Base-by-base conservation (phyloP, 2,113 vertebrate species). In the Psammodynastes pulverulentus region DNA sequence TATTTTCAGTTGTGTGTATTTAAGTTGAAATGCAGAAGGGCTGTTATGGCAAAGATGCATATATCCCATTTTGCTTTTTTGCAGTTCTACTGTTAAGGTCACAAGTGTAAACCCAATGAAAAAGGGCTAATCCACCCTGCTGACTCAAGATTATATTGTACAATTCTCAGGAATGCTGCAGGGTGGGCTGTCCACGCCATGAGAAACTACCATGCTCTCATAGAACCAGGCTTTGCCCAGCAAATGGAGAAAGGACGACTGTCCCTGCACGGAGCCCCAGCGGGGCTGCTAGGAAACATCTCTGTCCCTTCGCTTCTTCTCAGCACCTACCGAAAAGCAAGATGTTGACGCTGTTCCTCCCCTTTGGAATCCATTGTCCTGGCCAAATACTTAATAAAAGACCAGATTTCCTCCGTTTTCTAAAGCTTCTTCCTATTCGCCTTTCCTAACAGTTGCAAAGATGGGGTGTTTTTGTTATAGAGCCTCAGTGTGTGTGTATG, bases 121-220 rank as follows among this genome's bases (percentile, higher is more conserved):
- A 97, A 97, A 97, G 97, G 97, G 98, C 96, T 97, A 98, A 98
- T 98, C 97, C 97, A 97, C 97, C 97, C 97, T 98, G 97, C 97
- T 97, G 98, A 98, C 98, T 98, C 98, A 98, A 98, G 97, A 98
- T 97, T 97, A 97, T 98, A 98, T 98, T 98, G 97, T 98, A 98
- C 98, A 97, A 96, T 97, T 98, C 97, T 98, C 98, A 98, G 97
- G 97, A 98, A 98, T 98, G 97, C 94, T 97, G 97, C 97, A 97
- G 97, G 97, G 97, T 97, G 97, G 96, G 97, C 97, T 97, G 95
- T 97, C 97, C 97, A 97, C 34, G 97, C 96, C 96, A 95, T 97
- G 97, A 97, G 97, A 97, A 92, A 97, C 95, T 97, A 96, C 97
- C 95, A 88, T 97, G 96, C 96, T 97, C 96, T 94, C 96, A 97